Percentiles rank a stretch among this genome's conserved stretches.
Evolutionary conservation across 2,888 invertebrate species (phyloP).

Genomic region (Metalampra italica): DNA sequence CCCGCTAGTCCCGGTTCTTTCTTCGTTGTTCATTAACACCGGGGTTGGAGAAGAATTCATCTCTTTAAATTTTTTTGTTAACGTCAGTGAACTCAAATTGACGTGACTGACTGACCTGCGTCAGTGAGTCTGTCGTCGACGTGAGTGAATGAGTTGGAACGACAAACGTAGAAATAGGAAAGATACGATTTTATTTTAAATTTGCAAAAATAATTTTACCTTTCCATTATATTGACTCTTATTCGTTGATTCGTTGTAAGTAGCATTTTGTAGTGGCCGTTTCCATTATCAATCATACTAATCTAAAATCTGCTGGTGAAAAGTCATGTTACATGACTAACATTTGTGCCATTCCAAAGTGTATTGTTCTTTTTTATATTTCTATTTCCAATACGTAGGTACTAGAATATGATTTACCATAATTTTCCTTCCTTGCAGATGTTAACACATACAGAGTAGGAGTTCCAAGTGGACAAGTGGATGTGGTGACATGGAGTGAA

Average conservation of each 20-base stretch:
- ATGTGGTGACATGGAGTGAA: conserved; percentile 13
- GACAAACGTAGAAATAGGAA: too few species aligned
- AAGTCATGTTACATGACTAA: conserved; percentile 18
- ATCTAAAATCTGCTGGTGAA: not conserved
- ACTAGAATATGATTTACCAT: conserved; percentile 33
- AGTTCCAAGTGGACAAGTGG: conserved; percentile 16
- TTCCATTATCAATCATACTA: conserved; percentile 5
- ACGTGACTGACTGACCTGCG: too few species aligned
- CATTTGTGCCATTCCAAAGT: conserved; percentile 21
- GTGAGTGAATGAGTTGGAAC: too few species aligned
- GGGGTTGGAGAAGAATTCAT: too few species aligned
- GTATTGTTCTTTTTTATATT: conserved; percentile 49
- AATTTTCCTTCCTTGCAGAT: conserved; percentile 52
- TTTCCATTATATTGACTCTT: not conserved
- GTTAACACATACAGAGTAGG: conserved; percentile 34
- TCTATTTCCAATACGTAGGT: conserved; percentile 47
- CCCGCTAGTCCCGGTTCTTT: too few species aligned
- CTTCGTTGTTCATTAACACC: too few species aligned
- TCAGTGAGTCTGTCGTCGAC: too few species aligned
- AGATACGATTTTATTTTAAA: not conserved
- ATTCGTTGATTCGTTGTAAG: not conserved
- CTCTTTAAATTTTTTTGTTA: too few species aligned
- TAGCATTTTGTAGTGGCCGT: conserved; percentile 14
- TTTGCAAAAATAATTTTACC: not conserved
- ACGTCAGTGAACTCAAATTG: too few species aligned